Evolutionary conservation across 2,797 vertebrate species (phyloP).

Genomic region (Holocentrus rufus): DNA sequence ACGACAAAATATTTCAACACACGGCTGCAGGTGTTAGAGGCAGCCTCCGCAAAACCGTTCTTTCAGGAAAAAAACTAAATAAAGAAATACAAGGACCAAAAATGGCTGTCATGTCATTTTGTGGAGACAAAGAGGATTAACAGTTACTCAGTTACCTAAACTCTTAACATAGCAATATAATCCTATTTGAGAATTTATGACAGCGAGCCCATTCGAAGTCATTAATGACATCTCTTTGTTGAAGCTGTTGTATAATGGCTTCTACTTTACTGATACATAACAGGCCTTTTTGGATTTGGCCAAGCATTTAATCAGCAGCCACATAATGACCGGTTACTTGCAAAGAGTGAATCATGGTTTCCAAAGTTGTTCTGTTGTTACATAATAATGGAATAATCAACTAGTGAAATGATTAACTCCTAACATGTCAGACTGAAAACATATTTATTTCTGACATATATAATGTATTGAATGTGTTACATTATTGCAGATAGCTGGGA

Average conservation of each 20-base stretch:
- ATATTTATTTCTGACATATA: neutral
- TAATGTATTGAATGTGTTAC: neutral
- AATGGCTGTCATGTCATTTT: neutral
- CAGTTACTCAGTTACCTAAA: conserved; percentile 15
- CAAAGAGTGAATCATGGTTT: neutral
- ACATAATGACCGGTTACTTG: neutral
- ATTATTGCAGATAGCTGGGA: too few relatives aligned
- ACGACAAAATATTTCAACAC: neutral
- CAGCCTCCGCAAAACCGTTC: neutral
- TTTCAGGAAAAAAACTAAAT: neutral
- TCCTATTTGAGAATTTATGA: conserved; percentile 14
- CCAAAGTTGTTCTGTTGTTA: neutral
- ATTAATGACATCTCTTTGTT: conserved; percentile 12
- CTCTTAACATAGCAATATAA: conserved; percentile 17
- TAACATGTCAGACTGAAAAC: neutral
- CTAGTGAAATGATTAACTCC: neutral
- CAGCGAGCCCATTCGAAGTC: conserved; percentile 1
- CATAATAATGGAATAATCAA: neutral
- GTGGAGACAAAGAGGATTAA: conserved; percentile 13
- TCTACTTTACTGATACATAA: conserved; percentile 8
- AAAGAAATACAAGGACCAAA: neutral
- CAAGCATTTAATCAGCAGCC: neutral
- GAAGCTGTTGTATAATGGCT: conserved; percentile 10
- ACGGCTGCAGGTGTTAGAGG: neutral
- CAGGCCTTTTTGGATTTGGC: conserved; percentile 8